Base-by-base conservation (phyloP, 1,140 invertebrate species). In the Drosophila bocqueti region DNA sequence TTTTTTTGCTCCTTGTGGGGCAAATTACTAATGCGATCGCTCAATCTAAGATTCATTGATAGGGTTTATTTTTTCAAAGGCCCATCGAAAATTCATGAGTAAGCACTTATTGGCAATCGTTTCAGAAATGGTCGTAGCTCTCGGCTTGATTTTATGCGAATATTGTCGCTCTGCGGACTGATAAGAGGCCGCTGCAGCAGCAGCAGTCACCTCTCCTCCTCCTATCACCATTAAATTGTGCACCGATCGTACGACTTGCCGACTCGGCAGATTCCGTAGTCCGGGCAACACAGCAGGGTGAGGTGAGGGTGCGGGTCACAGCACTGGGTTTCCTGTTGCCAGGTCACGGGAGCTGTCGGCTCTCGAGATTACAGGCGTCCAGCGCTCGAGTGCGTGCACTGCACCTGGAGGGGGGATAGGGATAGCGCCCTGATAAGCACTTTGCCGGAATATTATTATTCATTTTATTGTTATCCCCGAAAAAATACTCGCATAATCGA, bases 311-410 rank as follows among this genome's bases (percentile, higher is more conserved):
- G 46, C 24, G 46, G 62, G 38, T 45, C 63, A 55, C 43, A 3
- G 34, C 26, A 2, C 13, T 67, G 38, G 49, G 68, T 18, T 73
- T 43, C 66, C 46, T 74, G 71, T 74, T 74, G 71, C 71, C 67
- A 74, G 26, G 67, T 73, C 38, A 31, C 57, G 69, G 69, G 54
- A 73, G 38, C 31, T 55, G 34, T 10, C 36, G 68, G 2, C 67
- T 38, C 38, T 52, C 46, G 67, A 74, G 71, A 74, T 74, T 40
- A 57, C 36, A 61, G 68, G 42, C 55, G 55, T 15, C 38, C 71
- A 74, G 68, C 71, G 45, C 31, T 36, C 18, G 11, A 24, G 38
- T 29, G 68, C 71, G 71, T 73, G 71, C 45, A 73, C 55, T 73
- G 67, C 68, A 73, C 54, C 46, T 52, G 46, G 31, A 15, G 43